Conservation (phyloP, 2,888 invertebrate species). For the Apocheima hispidaria region DNA sequence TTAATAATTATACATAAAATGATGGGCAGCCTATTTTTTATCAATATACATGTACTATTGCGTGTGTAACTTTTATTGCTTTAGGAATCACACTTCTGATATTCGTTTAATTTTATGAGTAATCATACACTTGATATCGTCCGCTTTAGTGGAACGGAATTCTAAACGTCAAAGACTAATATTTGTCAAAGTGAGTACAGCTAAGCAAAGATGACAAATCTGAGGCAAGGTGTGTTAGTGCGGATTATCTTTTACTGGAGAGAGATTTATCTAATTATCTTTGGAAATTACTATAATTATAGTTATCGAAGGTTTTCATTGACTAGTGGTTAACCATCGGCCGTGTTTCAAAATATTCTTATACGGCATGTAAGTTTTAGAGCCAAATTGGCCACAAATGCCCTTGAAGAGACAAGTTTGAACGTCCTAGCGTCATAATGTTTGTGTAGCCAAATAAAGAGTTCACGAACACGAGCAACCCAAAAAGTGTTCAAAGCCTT, state of each 20-base stretch:
- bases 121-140: neutral
- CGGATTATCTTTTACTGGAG: neutral
- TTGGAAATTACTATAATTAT: no score
- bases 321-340: no score
- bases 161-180: conserved; percentile 8
- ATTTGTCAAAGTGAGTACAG: conserved; percentile 15
- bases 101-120: neutral
- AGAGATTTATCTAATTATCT: neutral
- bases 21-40: neutral
- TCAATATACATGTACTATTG: neutral
- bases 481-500: conserved; percentile 13
- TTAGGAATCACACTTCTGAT: neutral
- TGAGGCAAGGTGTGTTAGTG: neutral
- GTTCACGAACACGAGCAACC: neutral
- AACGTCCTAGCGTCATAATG: conserved; percentile 18
- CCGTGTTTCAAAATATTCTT: neutral
- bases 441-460: conserved; percentile 15
- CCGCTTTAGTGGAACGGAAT: conserved; percentile 18
- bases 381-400: neutral
- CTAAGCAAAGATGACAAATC: conserved; percentile 18
- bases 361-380: neutral
- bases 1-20: neutral
- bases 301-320: no score
- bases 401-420: neutral
- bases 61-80: conserved; percentile 5